Evolutionary conservation across 1,140 invertebrate genomes (phyloP).

Genomic region (Philotrypesis tridentata): DNA sequence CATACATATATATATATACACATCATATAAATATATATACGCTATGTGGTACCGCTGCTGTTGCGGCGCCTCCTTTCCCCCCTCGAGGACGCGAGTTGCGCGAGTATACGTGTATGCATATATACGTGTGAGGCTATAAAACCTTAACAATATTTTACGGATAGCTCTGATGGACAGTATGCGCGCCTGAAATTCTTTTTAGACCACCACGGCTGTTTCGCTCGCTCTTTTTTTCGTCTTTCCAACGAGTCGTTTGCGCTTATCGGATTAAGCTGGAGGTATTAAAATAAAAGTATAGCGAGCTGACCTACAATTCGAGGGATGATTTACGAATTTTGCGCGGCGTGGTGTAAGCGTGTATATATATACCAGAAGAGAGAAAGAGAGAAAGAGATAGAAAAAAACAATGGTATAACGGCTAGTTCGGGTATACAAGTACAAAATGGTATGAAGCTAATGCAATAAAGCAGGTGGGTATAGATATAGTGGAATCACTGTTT

Average conservation of each 20-base stretch:
- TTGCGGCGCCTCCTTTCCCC: constrained; percentile 4
- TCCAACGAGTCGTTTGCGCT: background rate
- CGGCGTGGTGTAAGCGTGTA: too few species aligned
- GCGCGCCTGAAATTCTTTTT: background rate
- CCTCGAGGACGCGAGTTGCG: background rate
- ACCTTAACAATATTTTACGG: constrained; percentile 12
- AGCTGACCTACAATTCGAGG: background rate
- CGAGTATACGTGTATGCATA: too few species aligned
- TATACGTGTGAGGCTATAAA: background rate
- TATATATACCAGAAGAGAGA: too few species aligned
- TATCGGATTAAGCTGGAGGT: too few species aligned
- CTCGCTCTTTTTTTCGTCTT: background rate
- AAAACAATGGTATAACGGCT: too few species aligned
- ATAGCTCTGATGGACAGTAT: background rate
- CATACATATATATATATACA: background rate
- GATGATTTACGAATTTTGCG: background rate
- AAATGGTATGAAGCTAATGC: too few species aligned
- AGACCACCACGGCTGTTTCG: background rate
- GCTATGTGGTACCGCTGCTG: background rate
- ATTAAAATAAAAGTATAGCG: background rate
- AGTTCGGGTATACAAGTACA: too few species aligned
- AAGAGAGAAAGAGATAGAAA: too few species aligned
- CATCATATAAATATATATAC: too few species aligned
- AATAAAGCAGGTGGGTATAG: too few species aligned
- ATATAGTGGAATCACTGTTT: too few species aligned